Percentiles rank a stretch among this genome's conserved stretches.
Conservation (phyloP, 2,888 invertebrate species). For the Folsomia candida region DNA sequence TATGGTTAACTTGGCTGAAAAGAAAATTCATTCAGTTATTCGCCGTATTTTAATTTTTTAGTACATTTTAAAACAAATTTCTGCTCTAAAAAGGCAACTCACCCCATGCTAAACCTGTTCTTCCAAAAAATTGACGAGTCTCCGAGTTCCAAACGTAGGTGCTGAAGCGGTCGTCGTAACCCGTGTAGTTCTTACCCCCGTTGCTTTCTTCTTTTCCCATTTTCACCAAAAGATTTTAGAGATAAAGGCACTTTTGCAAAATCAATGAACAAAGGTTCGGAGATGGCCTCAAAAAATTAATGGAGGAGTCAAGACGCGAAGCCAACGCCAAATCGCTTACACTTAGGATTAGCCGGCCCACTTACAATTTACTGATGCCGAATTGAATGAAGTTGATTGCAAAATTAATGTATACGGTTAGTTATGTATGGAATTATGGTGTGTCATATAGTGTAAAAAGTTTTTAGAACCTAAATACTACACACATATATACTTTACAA, state of each 20-base stretch:
- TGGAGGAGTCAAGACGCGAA: neutral
- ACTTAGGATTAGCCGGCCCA: neutral
- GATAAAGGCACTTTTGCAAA: neutral
- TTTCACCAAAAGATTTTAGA: neutral
- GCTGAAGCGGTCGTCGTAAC: neutral
- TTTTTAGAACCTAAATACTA: no score
- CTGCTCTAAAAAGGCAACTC: constrained; percentile 32
- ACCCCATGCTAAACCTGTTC: constrained; percentile 93
- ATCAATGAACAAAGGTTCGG: neutral
- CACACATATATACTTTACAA: neutral
- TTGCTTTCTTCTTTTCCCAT: constrained; percentile 8
- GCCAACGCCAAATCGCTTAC: neutral
- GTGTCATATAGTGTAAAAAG: neutral
- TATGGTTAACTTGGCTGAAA: constrained; percentile 87
- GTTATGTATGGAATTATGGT: neutral
- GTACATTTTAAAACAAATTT: neutral
- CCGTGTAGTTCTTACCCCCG: neutral
- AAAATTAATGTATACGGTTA: neutral
- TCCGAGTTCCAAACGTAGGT: constrained; percentile 78
- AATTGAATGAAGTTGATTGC: neutral
- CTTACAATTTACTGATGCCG: neutral
- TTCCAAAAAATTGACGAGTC: constrained; percentile 84
- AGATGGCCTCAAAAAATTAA: no score
- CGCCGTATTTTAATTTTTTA: neutral
- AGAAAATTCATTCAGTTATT: constrained; percentile 39